These are phyloP conservation scores for Eulemur rufifrons DNA, from an alignment of 2,113 vertebrate species.

Conservation along the genomic window DNA sequence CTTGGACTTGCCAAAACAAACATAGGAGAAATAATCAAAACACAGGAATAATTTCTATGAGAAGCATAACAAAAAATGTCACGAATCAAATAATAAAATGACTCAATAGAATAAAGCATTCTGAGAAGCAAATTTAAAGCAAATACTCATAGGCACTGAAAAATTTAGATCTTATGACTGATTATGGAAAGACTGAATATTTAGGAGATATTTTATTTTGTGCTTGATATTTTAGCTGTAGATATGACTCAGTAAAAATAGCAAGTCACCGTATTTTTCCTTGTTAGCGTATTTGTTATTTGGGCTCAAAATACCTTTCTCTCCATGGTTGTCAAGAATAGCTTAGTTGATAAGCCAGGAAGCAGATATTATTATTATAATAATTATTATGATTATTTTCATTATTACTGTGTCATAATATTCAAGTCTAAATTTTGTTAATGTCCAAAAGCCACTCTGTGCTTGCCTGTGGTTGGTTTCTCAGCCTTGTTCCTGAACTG, in stretches of 20 bases:
- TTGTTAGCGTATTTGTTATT: conserved; percentile 25
- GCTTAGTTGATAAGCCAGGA: neutral
- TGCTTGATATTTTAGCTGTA: conserved; percentile 45
- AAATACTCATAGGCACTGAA: conserved; percentile 17
- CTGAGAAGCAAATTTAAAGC: conserved; percentile 23
- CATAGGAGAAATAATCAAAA: conserved; percentile 53
- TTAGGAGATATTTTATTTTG: conserved; percentile 48
- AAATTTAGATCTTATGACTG: conserved; percentile 16
- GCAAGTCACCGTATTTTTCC: neutral
- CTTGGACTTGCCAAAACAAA: conserved; percentile 64
- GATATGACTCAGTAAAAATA: conserved; percentile 40
- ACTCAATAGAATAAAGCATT: neutral
- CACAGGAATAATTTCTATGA: conserved; percentile 51
- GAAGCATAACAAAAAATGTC: conserved; percentile 36
- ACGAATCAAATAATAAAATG: conserved; percentile 44
- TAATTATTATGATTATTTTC: conserved; percentile 34
- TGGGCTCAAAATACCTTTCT: neutral
- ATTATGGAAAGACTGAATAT: conserved; percentile 35
- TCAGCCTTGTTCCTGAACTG: neutral
- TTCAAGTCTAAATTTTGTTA: neutral
- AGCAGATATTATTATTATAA: neutral
- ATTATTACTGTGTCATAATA: conserved; percentile 2
- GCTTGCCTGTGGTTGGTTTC: neutral
- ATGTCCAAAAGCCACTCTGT: neutral
- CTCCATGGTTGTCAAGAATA: neutral